Evolutionary conservation across 92 coral and sea anemone genomes (phyloP).

Genomic region (Epizoanthus fatuus): DNA sequence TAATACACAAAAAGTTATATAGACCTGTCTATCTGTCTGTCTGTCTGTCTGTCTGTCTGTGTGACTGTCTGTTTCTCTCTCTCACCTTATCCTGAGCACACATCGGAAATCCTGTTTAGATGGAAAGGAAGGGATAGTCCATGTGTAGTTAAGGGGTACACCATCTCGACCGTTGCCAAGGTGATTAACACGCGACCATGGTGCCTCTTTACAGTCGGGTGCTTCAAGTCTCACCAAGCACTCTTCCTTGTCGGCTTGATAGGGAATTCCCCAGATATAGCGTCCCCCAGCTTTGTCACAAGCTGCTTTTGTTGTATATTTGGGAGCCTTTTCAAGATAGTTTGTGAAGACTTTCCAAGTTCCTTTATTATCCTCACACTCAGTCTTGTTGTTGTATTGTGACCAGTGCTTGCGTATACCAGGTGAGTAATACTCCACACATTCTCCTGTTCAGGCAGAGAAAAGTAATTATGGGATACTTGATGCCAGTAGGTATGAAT

Average conservation of each 20-base stretch:
- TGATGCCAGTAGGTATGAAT: too few relatives aligned
- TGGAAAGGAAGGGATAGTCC: constrained; percentile 90
- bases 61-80: too few relatives aligned
- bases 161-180: constrained; percentile 95
- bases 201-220: constrained; percentile 86
- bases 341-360: constrained; percentile 85
- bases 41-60: neutral
- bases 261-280: constrained; percentile 83
- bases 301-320: constrained; percentile 35
- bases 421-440: constrained; percentile 81
- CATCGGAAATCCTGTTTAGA: constrained; percentile 79
- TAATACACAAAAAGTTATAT: too few relatives aligned
- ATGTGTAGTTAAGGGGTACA: constrained; percentile 84
- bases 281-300: constrained; percentile 70
- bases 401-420: constrained; percentile 88
- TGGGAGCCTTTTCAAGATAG: constrained; percentile 78
- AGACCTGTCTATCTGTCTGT: too few relatives aligned
- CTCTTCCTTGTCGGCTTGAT: constrained; percentile 67
- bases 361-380: constrained; percentile 83
- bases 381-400: constrained; percentile 77
- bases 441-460: constrained; percentile 75
- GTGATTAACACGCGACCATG: constrained; percentile 91
- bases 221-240: constrained; percentile 78
- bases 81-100: constrained; percentile 87
- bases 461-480: too few relatives aligned